Evolutionary conservation across 2,797 vertebrate genomes (phyloP), one percentile per base, ranked within the genome.

Genomic region (Hemibagrus guttatus): DNA sequence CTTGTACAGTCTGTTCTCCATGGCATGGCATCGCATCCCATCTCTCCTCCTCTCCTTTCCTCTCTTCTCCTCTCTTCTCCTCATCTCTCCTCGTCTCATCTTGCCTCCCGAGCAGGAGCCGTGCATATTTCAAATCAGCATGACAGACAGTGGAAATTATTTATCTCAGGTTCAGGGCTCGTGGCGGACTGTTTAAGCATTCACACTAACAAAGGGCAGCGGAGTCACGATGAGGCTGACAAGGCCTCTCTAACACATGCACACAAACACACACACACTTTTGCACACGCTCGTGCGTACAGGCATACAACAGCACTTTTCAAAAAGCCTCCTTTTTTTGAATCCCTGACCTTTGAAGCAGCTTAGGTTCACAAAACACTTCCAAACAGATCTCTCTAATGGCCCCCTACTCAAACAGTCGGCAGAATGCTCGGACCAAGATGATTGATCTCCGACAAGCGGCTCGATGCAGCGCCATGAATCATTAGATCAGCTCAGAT

Each of bases 391-490:
- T 95, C 94, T 94, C 95, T 95, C 95, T 96, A 95, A 95, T 95
- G 95, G 94, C 95, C 94, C 90, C 86, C 94, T 95, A 89, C 94
- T 95, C 95, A 96, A 95, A 95, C 95, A 96, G 95, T 95, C 93
- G 94, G 92, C 94, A 93, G 93, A 94, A 95, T 92, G 93, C 93
- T 93, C 94, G 93, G 94, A 95, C 94, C 92, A 93, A 95, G 92
- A 95, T 95, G 96, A 96, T 96, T 96, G 96, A 96, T 96, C 94
- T 95, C 95, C 94, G 95, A 96, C 95, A 95, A 94, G 94, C 93
- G 83, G 94, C 94, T 95, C 94, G 92, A 95, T 94, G 94, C 93
- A 93, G 94, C 93, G 93, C 95, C 93, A 91, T 93, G 94, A 95
- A 95, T 96, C 95, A 96, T 96, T 95, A 95, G 94, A 95, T 94